Evolutionary conservation across 1,140 invertebrate genomes (phyloP), one percentile per base, ranked within the genome.

Genomic region (Sipha flava): DNA sequence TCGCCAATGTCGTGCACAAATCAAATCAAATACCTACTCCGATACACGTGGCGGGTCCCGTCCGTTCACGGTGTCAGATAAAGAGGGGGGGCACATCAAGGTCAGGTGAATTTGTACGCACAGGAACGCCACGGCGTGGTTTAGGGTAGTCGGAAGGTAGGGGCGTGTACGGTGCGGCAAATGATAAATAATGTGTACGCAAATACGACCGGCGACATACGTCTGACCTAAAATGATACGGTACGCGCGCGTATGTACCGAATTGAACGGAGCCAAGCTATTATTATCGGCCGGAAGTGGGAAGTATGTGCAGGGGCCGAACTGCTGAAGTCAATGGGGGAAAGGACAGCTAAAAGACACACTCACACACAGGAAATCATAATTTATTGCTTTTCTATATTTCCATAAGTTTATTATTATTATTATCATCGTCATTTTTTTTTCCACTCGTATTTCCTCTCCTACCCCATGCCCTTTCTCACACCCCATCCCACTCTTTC

Each of bases 301-400:
- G 21, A 23, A 21, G 29, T 34, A n/a, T 31, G 26, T 62, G 57
- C 31, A 59, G 31, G 45, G 29, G 26, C 45, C n/a, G n/a, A n/a
- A n/a, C n/a, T 37, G 62, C 26, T 40, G 18, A 12, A 26, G 3
- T 16, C 18, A 9, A 7, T 5, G 68, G 29, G 45, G 47, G 2
- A 37, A 9, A 23, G 49, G 52, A 1, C 5, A n/a, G 43, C 21
- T 54, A 75, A 75, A 75, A 59, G 47, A 54, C 47, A 75, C 45
- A 77, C 62, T 47, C 7, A 45, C 18, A 29, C 49, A 59, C 21
- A 23, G 52, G 52, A 77, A 77, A 77, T 77, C 52, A 59, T 77
- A 77, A 77, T 77, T 77, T 77, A 77, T 77, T 43, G 49, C 34
- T 54, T 77, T 77, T 57, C 66, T 70, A n/a, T n/a, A n/a, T n/a